These are phyloP conservation scores for Lutraria rhynchaena DNA, from an alignment of 1,140 invertebrate genomes.

Conservation along the genomic window DNA sequence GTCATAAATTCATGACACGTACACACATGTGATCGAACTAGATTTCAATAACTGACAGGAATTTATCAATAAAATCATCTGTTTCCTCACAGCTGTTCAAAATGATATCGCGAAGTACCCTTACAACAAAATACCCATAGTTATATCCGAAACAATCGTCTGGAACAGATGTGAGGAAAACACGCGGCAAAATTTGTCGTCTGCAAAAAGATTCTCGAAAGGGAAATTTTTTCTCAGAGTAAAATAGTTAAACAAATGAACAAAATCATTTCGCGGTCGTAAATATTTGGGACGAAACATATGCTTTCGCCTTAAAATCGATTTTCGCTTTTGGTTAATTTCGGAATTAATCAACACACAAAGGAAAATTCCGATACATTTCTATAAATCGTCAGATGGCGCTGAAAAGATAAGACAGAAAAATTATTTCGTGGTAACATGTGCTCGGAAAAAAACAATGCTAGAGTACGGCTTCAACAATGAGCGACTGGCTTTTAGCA, in stretches of 20 bases:
- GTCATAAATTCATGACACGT: neutral
- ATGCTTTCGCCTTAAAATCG: slow-evolving; percentile 18
- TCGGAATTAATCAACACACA: neutral
- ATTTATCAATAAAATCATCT: slow-evolving; percentile 13
- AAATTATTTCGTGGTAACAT: slow-evolving; percentile 26
- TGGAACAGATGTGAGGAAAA: slow-evolving; percentile 13
- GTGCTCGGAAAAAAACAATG: slow-evolving; percentile 23
- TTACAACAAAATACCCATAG: neutral
- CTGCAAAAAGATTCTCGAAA: slow-evolving; percentile 8
- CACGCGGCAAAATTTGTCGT: slow-evolving; percentile 35
- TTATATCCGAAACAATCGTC: slow-evolving; percentile 24
- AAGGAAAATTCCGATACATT: slow-evolving; percentile 53
- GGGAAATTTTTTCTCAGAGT: neutral
- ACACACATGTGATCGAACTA: neutral
- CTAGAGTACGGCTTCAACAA: neutral
- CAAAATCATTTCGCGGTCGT: slow-evolving; percentile 11
- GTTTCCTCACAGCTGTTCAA: slow-evolving; percentile 41
- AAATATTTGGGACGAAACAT: slow-evolving; percentile 19
- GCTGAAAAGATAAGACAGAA: slow-evolving; percentile 1
- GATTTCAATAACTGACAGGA: slow-evolving; percentile 26
- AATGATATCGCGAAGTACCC: slow-evolving; percentile 10
- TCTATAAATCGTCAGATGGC: slow-evolving; percentile 41
- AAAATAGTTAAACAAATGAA: slow-evolving; percentile 5
- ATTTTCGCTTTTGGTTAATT: slow-evolving; percentile 30
- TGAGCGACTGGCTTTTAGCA: neutral